Evolutionary conservation across 2,888 invertebrate genomes (phyloP), one percentile per base, ranked within the genome.

Genomic region (Cephus pygmeus): DNA sequence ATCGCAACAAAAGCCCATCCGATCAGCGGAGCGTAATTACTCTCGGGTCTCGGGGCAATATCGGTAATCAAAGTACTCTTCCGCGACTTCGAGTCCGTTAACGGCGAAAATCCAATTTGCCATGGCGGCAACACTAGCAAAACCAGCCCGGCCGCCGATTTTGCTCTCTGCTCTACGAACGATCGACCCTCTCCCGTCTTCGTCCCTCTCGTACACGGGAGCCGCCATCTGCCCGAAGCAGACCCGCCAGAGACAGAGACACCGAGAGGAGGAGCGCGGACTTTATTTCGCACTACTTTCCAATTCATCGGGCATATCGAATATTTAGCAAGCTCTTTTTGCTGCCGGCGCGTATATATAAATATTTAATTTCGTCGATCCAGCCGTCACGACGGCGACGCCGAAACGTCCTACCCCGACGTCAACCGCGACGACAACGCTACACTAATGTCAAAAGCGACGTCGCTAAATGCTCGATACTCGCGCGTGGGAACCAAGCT

Each of bases 351-450:
- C 23, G 56, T 56, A 35, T 74, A 35, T 74, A 77, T 75, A 77
- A 77, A 77, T 77, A 77, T 77, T 75, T 40, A 69, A 77, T 77
- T 77, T 40, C 73, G 80, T 73, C 77, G 79, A 12, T 11, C 74
- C 73, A 15, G 76, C 30, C 73, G 79, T 71, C 78, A 35, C 15
- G 74, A 35, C 40, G 35, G 76, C 78, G 76, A 78, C 73, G 78
- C 36, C 73, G 30, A 76, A 76, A 69, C 76, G 75, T 81, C 78
- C 76, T 77, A 78, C 77, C 78, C 77, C 77, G 78, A 77, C 77
- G 79, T 76, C 78, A 80, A 35, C 12, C 81, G 79, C 81, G 79
- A 78, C 81, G 79, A 36, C 75, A 69, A 71, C 76, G 73, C 74
- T 34, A 35, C 56, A 23, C 76, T 69, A 75, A 73, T 75, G 69